Conservation (phyloP, 2,888 invertebrate species). For the Aphrophora alni region DNA sequence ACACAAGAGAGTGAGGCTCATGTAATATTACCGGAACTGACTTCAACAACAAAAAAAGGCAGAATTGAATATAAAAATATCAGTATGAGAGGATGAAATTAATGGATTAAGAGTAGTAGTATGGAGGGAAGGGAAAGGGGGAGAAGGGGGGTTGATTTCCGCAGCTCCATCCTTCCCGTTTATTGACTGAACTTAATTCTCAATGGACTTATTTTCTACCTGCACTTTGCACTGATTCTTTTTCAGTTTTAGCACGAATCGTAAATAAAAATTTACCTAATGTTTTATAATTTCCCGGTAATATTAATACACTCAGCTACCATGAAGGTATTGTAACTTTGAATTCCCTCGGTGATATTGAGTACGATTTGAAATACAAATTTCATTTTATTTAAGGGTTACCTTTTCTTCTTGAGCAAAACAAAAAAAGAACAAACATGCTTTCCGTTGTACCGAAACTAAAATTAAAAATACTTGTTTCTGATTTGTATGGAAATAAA, state of each 20-base stretch:
- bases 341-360: neutral
- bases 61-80: constrained; percentile 32
- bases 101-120: constrained; percentile 33
- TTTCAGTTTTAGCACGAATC: neutral
- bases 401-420: no score
- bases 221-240: neutral
- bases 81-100: constrained; percentile 27
- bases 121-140: neutral
- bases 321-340: neutral
- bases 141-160: neutral
- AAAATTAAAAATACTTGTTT: no score
- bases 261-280: neutral
- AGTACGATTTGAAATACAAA: no score
- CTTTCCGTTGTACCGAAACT: no score
- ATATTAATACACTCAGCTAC: neutral
- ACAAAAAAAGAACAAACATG: no score
- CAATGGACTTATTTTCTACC: neutral
- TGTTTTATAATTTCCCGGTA: neutral
- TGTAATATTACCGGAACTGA: constrained; percentile 22
- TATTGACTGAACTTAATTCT: neutral
- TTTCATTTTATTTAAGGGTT: no score
- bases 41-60: constrained; percentile 34
- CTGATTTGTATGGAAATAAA: no score
- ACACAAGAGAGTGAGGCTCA: neutral
- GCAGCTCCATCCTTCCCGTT: neutral